phyloP scores from a whole-genome alignment of 2,888 invertebrate species.

The Biston stratarius region DNA sequence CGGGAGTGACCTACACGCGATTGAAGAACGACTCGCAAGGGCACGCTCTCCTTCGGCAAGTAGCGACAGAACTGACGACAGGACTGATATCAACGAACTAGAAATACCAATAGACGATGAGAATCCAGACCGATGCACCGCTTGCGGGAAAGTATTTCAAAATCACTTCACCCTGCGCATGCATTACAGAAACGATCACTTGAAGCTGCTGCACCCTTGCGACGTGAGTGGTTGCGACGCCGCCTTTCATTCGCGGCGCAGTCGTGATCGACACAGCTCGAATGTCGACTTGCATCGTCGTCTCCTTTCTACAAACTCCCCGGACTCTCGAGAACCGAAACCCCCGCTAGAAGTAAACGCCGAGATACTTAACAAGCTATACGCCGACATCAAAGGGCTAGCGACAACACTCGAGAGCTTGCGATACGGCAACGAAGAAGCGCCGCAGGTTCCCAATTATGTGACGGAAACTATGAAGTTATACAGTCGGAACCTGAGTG shows the following conservation, averaged over 20 bases:
- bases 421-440: constrained; percentile 82
- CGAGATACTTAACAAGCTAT: constrained; percentile 93
- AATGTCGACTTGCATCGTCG: constrained; percentile 85
- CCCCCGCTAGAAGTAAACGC: constrained; percentile 90
- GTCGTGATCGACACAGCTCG: constrained; percentile 87
- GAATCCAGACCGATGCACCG: constrained; percentile 94
- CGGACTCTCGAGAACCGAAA: constrained; percentile 82
- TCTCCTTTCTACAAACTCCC: constrained; percentile 75
- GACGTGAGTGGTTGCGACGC: constrained; percentile 96
- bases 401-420: constrained; percentile 88
- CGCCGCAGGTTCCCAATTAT: constrained; percentile 77
- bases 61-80: constrained; percentile 77
- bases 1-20: constrained; percentile 81
- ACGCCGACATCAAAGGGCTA: constrained; percentile 90
- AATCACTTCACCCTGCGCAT: constrained; percentile 96
- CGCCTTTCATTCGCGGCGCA: constrained; percentile 94
- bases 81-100: constrained; percentile 74
- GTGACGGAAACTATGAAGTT: constrained; percentile 84
- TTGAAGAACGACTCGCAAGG: constrained; percentile 84
- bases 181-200: constrained; percentile 96
- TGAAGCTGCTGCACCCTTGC: constrained; percentile 95
- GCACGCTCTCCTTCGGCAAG: constrained; percentile 80
- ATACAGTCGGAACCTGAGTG: constrained; percentile 78
- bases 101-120: constrained; percentile 96
- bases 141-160: constrained; percentile 95